These are phyloP conservation scores for Felis chaus DNA, from an alignment of 2,113 vertebrate species.

Conservation along the genomic window DNA sequence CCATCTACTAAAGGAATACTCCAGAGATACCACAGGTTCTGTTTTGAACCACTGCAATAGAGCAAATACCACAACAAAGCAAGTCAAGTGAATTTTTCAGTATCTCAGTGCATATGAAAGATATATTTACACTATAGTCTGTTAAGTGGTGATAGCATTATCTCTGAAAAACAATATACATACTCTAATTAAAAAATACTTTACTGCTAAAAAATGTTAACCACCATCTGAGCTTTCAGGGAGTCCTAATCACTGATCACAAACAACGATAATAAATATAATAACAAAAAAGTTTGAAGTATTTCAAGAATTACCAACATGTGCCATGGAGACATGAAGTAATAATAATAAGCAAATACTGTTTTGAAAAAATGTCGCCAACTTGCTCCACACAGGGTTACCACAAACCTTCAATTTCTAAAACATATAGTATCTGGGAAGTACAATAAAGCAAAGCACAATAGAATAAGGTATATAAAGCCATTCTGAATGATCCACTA, in stretches of 20 bases:
- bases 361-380: not conserved
- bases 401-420: not conserved
- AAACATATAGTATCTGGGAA: not conserved
- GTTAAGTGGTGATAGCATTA: not conserved
- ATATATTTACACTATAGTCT: not conserved
- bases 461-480: not conserved
- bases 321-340: not conserved
- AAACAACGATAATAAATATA: not conserved
- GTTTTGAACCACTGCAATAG: not conserved
- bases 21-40: not conserved
- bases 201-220: not conserved
- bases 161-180: not conserved
- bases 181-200: not conserved
- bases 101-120: not conserved
- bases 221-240: not conserved
- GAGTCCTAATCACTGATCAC: not conserved
- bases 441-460: not conserved
- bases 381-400: not conserved
- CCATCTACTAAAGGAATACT: not conserved
- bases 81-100: not conserved
- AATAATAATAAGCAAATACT: not conserved
- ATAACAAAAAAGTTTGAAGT: not conserved
- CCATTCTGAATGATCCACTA: not conserved
- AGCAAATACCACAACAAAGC: not conserved
- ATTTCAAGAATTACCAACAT: not conserved